phyloP scores from a whole-genome alignment of 2,888 invertebrate genomes.

The Sturmia bella region DNA sequence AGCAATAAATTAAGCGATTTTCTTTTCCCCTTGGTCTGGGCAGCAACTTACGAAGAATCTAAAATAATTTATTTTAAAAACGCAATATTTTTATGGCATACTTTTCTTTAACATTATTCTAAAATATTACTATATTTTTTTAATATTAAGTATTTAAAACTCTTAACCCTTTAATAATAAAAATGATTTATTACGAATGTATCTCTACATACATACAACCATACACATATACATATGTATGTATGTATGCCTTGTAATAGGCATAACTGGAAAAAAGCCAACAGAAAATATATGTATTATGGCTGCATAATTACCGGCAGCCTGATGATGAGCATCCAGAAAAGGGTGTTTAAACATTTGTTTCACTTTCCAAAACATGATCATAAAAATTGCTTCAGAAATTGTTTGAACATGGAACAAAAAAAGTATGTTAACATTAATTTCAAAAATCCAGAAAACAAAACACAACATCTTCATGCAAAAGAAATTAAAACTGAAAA shows the following conservation, averaged over 20 bases:
- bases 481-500: conserved; percentile 27
- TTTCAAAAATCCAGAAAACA: conserved; percentile 1
- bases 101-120: conserved; percentile 52
- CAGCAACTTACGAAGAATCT: not conserved
- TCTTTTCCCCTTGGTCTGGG: conserved; percentile 29
- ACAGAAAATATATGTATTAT: conserved; percentile 56
- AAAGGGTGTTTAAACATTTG: conserved; percentile 23
- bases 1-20: conserved; percentile 64
- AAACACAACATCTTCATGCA: not conserved
- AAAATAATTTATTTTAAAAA: conserved; percentile 43
- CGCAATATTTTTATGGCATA: conserved; percentile 42
- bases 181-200: conserved; percentile 79
- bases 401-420: not conserved
- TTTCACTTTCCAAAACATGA: conserved; percentile 32
- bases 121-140: conserved; percentile 50
- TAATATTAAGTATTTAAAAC: conserved; percentile 49
- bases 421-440: conserved; percentile 25
- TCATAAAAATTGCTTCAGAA: conserved; percentile 22
- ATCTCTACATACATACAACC: no score
- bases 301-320: conserved; percentile 35
- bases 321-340: not conserved
- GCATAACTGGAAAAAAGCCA: conserved; percentile 71
- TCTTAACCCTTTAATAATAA: conserved; percentile 72
- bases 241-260: conserved; percentile 72
- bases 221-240: no score